Percentiles rank a stretch among this genome's conserved stretches.
Evolutionary conservation across 1,140 invertebrate genomes (phyloP).

Genomic region (Helicoverpa zea): DNA sequence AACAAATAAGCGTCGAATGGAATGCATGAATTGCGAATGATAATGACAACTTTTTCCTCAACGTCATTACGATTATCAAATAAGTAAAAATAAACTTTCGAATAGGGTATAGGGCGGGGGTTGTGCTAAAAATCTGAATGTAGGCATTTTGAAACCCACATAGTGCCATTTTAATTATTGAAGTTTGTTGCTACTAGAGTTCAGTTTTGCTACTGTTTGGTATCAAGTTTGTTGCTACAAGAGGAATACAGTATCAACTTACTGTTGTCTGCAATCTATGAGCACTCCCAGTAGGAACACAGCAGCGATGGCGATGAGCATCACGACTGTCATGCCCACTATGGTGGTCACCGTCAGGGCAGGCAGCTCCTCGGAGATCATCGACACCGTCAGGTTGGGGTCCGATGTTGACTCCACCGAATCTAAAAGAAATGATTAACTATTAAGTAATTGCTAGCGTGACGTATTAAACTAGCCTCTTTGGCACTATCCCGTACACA

Average conservation of each 20-base stretch:
- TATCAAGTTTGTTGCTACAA: neutral
- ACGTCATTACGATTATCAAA: neutral
- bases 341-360: conserved; percentile 84
- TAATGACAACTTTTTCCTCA: conserved; percentile 3
- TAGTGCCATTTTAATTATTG: no score
- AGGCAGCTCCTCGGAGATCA: conserved; percentile 70
- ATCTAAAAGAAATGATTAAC: conserved; percentile 52
- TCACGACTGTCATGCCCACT: conserved; percentile 84
- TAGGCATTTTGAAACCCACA: no score
- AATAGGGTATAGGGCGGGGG: no score
- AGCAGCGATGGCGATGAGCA: conserved; percentile 86
- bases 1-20: neutral
- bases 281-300: conserved; percentile 88
- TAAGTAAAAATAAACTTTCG: neutral
- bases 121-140: no score
- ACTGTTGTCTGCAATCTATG: conserved; percentile 83
- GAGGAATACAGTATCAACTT: conserved; percentile 50
- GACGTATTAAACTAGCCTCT: neutral
- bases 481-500: no score
- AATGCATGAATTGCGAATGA: neutral
- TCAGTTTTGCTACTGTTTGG: no score
- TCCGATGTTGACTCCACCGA: conserved; percentile 64
- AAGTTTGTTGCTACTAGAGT: no score
- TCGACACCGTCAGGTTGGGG: conserved; percentile 67
- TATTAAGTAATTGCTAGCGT: neutral